Percentiles rank a stretch among this genome's conserved stretches.
Conservation (phyloP, 2,797 vertebrate genomes). For the Cirrhinus molitorella region DNA sequence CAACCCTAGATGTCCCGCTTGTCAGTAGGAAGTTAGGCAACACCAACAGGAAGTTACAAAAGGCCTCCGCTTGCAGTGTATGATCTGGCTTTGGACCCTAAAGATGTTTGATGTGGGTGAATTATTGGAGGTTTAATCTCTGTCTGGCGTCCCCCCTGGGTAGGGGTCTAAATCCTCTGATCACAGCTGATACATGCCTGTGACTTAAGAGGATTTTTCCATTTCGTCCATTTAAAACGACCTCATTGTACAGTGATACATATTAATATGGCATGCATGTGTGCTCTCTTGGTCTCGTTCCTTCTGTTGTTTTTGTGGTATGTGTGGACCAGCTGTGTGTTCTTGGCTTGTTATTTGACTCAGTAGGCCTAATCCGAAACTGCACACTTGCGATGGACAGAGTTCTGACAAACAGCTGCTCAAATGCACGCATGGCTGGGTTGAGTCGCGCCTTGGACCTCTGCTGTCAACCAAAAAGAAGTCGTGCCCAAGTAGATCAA, state of each 20-base stretch:
- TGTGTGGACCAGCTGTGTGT: slow-evolving; percentile 39
- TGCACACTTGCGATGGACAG: slow-evolving; percentile 33
- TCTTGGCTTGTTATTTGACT: slow-evolving; percentile 27
- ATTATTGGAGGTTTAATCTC: slow-evolving; percentile 30
- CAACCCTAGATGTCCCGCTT: neutral
- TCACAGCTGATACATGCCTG: slow-evolving; percentile 53
- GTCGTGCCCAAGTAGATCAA: slow-evolving; percentile 28
- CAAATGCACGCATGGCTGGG: slow-evolving; percentile 36
- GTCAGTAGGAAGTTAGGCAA: slow-evolving; percentile 4
- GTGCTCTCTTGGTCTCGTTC: neutral
- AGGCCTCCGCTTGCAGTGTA: neutral
- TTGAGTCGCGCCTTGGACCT: slow-evolving; percentile 24
- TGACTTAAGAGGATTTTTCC: slow-evolving; percentile 70
- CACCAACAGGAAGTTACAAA: slow-evolving; percentile 7
- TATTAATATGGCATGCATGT: neutral
- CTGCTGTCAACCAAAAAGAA: slow-evolving; percentile 38
- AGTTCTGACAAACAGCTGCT: slow-evolving; percentile 56
- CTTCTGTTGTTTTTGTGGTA: slow-evolving; percentile 17
- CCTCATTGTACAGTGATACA: neutral
- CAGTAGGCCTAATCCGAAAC: slow-evolving; percentile 23
- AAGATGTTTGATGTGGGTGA: slow-evolving; percentile 2
- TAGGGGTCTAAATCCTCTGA: slow-evolving; percentile 33
- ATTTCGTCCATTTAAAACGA: slow-evolving; percentile 7
- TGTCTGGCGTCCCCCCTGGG: slow-evolving; percentile 52
- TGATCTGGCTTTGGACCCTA: neutral